Conservation (phyloP, 64 coral and sea anemone genomes). For the Porites lutea region DNA sequence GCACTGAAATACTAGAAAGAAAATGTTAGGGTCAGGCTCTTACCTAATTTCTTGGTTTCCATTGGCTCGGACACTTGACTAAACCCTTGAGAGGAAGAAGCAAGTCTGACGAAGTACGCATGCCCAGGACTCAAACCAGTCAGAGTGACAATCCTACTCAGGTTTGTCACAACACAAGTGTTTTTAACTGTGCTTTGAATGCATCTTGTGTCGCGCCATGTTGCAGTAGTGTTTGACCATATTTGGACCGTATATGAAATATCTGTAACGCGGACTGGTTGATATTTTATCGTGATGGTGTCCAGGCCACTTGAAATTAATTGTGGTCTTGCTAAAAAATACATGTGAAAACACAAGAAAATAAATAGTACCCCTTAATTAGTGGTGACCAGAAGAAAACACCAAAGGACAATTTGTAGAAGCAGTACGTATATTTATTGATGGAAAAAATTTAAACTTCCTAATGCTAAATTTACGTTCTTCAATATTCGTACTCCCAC, state of each 20-base stretch:
- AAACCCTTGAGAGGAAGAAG: neutral
- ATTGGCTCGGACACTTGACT: constrained; percentile 18
- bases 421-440: too few relatives aligned
- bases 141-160: neutral
- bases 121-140: constrained; percentile 12
- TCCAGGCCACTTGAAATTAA: constrained; percentile 31
- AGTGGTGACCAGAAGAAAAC: too few relatives aligned
- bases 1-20: too few relatives aligned
- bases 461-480: too few relatives aligned
- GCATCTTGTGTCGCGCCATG: constrained; percentile 18
- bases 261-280: neutral
- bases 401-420: too few relatives aligned
- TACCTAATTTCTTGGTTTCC: constrained; percentile 19
- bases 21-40: neutral
- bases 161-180: constrained; percentile 2
- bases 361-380: too few relatives aligned
- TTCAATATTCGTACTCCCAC: too few relatives aligned
- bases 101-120: constrained; percentile 4
- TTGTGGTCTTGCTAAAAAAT: neutral
- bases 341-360: neutral
- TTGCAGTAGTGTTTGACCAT: constrained; percentile 18
- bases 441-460: too few relatives aligned
- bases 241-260: constrained; percentile 5
- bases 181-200: neutral
- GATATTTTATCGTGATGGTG: neutral